Percentiles rank a stretch among this genome's conserved stretches.
These are phyloP conservation scores for Bubo scandiacus DNA, from an alignment of 2,113 vertebrate species.

Conservation along the genomic window DNA sequence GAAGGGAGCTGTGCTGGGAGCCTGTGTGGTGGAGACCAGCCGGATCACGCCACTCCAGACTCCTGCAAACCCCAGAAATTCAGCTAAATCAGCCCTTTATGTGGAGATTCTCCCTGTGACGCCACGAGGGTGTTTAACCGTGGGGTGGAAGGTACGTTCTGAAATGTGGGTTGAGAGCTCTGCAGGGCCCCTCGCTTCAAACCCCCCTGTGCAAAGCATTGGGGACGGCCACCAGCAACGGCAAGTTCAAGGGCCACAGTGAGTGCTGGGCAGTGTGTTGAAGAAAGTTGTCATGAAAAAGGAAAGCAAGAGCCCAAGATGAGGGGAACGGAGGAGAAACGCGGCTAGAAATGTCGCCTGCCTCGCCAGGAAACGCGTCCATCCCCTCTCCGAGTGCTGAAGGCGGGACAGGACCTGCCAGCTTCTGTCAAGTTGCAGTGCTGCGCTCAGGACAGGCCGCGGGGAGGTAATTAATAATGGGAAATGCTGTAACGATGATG, in stretches of 20 bases:
- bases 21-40: rapidly evolving
- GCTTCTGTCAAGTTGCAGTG: rapidly evolving
- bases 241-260: neutral
- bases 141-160: neutral
- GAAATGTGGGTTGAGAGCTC: neutral
- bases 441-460: rapidly evolving
- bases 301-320: neutral
- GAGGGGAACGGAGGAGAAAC: neutral
- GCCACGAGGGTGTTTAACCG: rapidly evolving
- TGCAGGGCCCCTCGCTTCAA: neutral
- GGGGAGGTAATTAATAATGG: neutral
- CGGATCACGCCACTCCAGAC: rapidly evolving
- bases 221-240: neutral
- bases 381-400: rapidly evolving
- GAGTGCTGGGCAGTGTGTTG: rapidly evolving
- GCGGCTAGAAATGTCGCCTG: neutral
- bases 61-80: neutral
- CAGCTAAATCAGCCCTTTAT: neutral
- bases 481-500: rapidly evolving
- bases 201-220: no score
- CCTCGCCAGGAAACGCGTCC: rapidly evolving
- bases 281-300: rapidly evolving
- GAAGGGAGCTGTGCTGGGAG: neutral
- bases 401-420: rapidly evolving
- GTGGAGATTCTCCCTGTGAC: rapidly evolving